Evolutionary conservation across 2,113 vertebrate genomes (phyloP), one percentile per base, ranked within the genome.

Genomic region (Puffinus mauretanicus): DNA sequence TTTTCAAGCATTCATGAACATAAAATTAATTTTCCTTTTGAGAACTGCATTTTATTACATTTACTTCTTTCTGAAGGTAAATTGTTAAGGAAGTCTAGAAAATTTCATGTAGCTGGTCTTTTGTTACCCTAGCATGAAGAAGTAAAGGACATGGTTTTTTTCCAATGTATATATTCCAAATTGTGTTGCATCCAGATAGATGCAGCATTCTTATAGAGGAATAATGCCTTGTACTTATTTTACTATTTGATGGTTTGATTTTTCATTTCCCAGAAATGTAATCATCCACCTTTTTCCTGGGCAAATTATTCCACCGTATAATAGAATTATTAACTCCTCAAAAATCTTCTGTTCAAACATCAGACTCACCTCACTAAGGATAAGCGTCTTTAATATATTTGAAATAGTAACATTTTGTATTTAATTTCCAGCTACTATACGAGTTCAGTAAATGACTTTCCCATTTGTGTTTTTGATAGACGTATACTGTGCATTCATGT

Each of bases 291-390:
- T 92, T 92, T 91, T 86, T 86, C 29, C 52, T 79, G 27, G 30
- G n/a, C 11, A 95, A 96, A 93, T 89, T 75, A 93, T 91, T 91
- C 69, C 49, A 90, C 82, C 2, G 0, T 85, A 66, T 66, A 95
- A 89, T 47, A 85, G 77, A 92, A 84, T 92, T 94, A 95, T 94
- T 97, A 96, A 95, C 73, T 91, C 77, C 69, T 89, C 57, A 84
- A 69, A 95, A 94, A 87, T 77, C 83, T 94, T 72, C 79, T 87
- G 36, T 82, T 86, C 81, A 94, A 91, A 87, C n/a, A 87, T 65
- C 81, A 86, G 81, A 72, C 70, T 91, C 94, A 57, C 57, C 85
- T 79, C 83, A 76, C 57, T 87, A 54, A 57, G 77, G 57, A 65
- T 84, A 88, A 96, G 52, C 1, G 2, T 42, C 58, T 76, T 87